These are phyloP conservation scores for Chiridota heheva DNA, from an alignment of 35 echinoderm and acorn worm genomes.

Conservation along the genomic window DNA sequence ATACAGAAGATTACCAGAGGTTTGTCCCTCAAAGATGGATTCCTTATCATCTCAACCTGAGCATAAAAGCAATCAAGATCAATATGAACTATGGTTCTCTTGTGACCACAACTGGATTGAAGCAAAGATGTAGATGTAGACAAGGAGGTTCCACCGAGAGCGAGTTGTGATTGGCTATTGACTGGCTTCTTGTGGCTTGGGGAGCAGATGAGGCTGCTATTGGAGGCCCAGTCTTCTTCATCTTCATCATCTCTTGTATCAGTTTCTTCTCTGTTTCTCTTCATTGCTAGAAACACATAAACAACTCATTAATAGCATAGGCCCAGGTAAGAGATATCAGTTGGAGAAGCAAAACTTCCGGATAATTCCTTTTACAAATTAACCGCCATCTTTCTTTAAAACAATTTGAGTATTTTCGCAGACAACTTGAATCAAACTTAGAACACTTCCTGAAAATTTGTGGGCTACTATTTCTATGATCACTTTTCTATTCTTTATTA, in stretches of 20 bases:
- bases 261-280: background rate
- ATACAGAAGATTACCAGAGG: constrained; percentile 63
- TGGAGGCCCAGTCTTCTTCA: constrained; percentile 4
- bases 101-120: constrained; percentile 29
- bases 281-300: too few relatives aligned
- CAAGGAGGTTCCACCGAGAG: background rate
- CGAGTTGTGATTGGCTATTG: background rate
- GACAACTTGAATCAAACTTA: too few relatives aligned
- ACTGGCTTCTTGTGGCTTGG: background rate
- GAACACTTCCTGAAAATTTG: too few relatives aligned
- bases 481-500: too few relatives aligned
- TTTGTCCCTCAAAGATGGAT: constrained; percentile 73
- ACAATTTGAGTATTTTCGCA: too few relatives aligned
- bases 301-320: too few relatives aligned
- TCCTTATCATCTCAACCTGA: constrained; percentile 91
- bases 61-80: constrained; percentile 97
- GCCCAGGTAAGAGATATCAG: too few relatives aligned
- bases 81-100: constrained; percentile 78
- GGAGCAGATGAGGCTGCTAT: background rate
- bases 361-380: too few relatives aligned
- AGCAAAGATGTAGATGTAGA: background rate
- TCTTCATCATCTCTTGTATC: background rate
- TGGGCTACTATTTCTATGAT: too few relatives aligned
- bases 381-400: too few relatives aligned
- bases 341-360: too few relatives aligned